phyloP scores from a whole-genome alignment of 2,888 invertebrate genomes.

The Pilophorus perplexus region DNA sequence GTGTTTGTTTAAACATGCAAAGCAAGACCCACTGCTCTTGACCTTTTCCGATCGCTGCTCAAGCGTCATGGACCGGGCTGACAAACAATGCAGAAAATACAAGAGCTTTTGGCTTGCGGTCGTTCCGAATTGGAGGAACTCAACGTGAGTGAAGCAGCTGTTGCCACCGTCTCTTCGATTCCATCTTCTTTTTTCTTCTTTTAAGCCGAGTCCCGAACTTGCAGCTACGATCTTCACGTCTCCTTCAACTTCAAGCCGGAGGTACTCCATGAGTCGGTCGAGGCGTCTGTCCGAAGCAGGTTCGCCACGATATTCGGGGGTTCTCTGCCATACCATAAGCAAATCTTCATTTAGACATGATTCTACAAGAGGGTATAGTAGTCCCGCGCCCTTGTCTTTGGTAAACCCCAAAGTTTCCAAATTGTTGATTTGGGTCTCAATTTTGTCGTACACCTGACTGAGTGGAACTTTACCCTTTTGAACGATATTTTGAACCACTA shows the following conservation, averaged over 20 bases:
- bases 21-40: too few species aligned
- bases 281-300: neutral
- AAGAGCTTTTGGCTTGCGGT: neutral
- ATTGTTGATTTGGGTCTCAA: too few species aligned
- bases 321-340: slow-evolving; percentile 18
- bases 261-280: slow-evolving; percentile 13
- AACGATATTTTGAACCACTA: neutral
- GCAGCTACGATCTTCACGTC: slow-evolving; percentile 6
- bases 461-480: neutral
- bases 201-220: slow-evolving; percentile 11
- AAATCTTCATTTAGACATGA: slow-evolving; percentile 10
- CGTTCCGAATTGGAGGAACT: neutral
- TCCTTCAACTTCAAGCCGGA: too few species aligned
- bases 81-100: too few species aligned
- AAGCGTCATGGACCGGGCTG: too few species aligned
- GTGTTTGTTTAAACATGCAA: slow-evolving; percentile 8
- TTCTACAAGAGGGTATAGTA: slow-evolving; percentile 6
- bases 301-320: slow-evolving; percentile 11
- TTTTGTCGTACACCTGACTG: neutral
- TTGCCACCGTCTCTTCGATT: neutral
- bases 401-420: neutral
- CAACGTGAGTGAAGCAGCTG: neutral
- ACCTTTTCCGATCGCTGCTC: too few species aligned
- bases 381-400: neutral
- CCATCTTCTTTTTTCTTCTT: neutral